Percentiles rank a stretch among this genome's conserved stretches.
phyloP scores from a whole-genome alignment of 2,797 vertebrate species.

The Neosalanx taihuensis region DNA sequence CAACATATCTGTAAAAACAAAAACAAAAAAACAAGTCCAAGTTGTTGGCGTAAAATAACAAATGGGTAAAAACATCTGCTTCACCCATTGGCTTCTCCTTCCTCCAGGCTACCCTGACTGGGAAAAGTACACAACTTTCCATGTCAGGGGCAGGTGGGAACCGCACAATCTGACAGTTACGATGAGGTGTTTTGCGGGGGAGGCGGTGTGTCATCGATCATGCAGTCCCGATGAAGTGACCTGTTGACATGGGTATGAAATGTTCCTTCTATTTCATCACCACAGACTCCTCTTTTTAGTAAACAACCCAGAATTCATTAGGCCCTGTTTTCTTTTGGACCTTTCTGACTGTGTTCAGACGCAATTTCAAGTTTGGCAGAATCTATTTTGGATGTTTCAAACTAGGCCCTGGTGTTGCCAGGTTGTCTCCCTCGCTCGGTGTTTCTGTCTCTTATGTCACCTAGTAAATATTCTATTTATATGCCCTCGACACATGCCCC shows the following conservation, averaged over 20 bases:
- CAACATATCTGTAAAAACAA: constrained; percentile 5
- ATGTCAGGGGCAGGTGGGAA: constrained; percentile 22
- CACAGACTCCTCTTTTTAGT: constrained; percentile 1
- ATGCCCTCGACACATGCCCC: constrained; percentile 14
- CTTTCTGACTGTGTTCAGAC: not conserved
- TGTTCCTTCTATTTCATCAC: constrained; percentile 5
- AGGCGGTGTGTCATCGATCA: constrained; percentile 24
- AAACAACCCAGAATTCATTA: not conserved
- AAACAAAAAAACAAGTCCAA: not conserved
- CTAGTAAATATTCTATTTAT: constrained; percentile 16
- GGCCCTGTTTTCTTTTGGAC: not conserved
- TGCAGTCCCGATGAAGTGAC: constrained; percentile 15
- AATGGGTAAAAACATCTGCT: not conserved
- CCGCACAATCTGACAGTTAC: not conserved
- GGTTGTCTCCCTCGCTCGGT: not conserved
- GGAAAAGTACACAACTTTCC: constrained; percentile 30
- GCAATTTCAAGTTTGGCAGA: not conserved
- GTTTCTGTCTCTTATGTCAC: constrained; percentile 7
- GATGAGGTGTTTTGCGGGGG: constrained; percentile 13
- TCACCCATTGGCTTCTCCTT: not conserved
- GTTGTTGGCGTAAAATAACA: not conserved
- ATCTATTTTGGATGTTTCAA: constrained; percentile 2
- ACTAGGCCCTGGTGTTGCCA: not conserved
- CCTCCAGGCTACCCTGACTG: constrained; percentile 5
- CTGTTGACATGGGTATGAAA: constrained; percentile 13